Evolutionary conservation across 1,140 invertebrate species (phyloP), one percentile per base, ranked within the genome.

Genomic region (Pomacea maculata): DNA sequence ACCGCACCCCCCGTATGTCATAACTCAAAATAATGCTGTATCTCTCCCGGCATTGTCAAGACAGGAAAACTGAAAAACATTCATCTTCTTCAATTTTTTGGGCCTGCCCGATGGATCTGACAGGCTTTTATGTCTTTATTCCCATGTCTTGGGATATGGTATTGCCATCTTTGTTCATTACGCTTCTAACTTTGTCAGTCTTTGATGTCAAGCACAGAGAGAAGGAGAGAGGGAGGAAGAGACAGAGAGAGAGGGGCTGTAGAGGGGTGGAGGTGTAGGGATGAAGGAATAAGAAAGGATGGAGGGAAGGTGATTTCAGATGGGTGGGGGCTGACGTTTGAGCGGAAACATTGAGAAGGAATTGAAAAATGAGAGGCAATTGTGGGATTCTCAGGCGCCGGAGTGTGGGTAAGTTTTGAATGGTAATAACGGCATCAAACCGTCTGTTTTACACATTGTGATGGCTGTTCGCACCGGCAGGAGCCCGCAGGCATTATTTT

Each of bases 91-190:
- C 25, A 19, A 45, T 73, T 73, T 73, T 61, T 61, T 61, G 57
- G 11, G 8, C 12, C 64, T 5, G 29, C 29, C 15, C 34, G 63
- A 77, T 77, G 75, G 14, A 19, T 68, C 64, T 77, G 75, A 68
- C 75, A 77, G 75, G 75, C 75, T 77, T 77, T 77, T 77, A 77
- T 67, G 75, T 68, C 75, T 77, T 77, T 52, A 77, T 67, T 57
- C 75, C 34, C 45, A n/a, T 54, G 63, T 65, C 63, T 52, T n/a
- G 25, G 19, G 10, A 75, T 63, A 63, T 77, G 75, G 63, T 77
- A 77, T 77, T 77, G 52, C 75, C 64, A 77, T 77, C 75, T 21
- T 29, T 52, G 61, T 77, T 77, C 63, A 77, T 77, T 77, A 77
- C 63, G 25, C 63, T 57, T 21, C 34, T 63, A n/a, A 29, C 45